phyloP scores from a whole-genome alignment of 2,113 vertebrate species.

The Casuarius casuarius region DNA sequence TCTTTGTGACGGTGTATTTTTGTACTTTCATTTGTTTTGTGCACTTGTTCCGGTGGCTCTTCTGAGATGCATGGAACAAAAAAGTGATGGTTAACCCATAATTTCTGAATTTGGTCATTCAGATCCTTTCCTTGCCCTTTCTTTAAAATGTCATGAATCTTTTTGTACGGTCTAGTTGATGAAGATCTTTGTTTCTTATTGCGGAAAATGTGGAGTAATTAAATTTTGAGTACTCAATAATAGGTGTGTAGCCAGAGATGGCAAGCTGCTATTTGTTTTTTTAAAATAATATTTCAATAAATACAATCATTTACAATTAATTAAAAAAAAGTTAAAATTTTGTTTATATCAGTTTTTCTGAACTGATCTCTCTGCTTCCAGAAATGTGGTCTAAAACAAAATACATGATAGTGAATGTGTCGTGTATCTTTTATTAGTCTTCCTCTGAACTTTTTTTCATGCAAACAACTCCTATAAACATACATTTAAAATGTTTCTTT shows the following conservation, averaged over 20 bases:
- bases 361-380: neutral
- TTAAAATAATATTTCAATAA: neutral
- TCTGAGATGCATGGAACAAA: neutral
- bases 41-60: neutral
- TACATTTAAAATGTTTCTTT: neutral
- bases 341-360: neutral
- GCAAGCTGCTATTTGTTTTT: neutral
- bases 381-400: neutral
- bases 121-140: neutral
- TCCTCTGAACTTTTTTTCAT: neutral
- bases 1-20: neutral
- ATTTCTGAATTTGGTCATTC: neutral
- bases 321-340: neutral
- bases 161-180: neutral
- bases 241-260: accelerated
- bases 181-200: neutral
- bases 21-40: neutral
- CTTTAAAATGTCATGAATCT: neutral
- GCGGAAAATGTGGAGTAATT: neutral
- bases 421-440: neutral
- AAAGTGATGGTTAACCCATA: neutral
- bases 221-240: neutral
- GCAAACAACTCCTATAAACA: neutral
- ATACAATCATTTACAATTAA: neutral
- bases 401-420: neutral